phyloP scores from a whole-genome alignment of 2,113 vertebrate species.

The Ctenomys sociabilis region DNA sequence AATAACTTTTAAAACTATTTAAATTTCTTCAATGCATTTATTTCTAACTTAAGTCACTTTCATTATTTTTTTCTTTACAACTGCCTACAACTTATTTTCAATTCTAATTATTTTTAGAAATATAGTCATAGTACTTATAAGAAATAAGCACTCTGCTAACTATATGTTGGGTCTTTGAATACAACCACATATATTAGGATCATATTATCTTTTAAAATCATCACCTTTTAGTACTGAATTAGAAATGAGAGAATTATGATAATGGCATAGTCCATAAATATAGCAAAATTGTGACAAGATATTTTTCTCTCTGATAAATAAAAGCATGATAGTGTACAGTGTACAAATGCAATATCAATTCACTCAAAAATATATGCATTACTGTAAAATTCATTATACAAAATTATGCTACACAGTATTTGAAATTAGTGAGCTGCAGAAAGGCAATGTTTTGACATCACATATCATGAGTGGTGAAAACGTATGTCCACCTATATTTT shows the following conservation, averaged over 20 bases:
- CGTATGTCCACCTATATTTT: not conserved
- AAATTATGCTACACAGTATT: not conserved
- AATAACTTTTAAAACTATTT: not conserved
- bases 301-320: not conserved
- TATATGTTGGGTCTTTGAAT: not conserved
- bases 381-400: not conserved
- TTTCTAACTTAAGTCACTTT: not conserved
- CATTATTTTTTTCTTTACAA: not conserved
- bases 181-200: not conserved
- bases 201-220: slow-evolving; percentile 39
- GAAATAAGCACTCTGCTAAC: not conserved
- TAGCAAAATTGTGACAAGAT: not conserved
- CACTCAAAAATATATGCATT: slow-evolving; percentile 34
- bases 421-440: not conserved
- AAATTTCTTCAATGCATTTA: not conserved
- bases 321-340: not conserved
- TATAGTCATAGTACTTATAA: not conserved
- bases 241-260: not conserved
- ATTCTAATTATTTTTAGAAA: slow-evolving; percentile 24
- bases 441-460: slow-evolving; percentile 9
- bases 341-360: not conserved
- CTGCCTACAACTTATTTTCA: slow-evolving; percentile 16
- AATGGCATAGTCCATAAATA: not conserved
- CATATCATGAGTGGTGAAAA: not conserved
- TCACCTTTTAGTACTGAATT: not conserved